Evolutionary conservation across 2,888 invertebrate species (phyloP).

Genomic region (Emesis furor): DNA sequence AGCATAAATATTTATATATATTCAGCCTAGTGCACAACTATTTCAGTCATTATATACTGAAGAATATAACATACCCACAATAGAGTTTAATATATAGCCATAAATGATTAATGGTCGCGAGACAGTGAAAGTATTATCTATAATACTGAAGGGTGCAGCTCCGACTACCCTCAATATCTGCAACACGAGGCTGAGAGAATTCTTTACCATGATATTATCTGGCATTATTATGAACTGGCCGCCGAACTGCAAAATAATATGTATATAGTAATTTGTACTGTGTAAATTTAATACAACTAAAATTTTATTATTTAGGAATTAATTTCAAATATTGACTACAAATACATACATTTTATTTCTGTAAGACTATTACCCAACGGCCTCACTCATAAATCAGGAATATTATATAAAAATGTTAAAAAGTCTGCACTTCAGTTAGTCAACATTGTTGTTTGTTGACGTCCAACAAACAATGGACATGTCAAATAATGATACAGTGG

Average conservation of each 20-base stretch:
- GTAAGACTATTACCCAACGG: neutral
- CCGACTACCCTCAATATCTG: neutral
- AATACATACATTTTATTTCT: too few species aligned
- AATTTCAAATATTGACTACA: too few species aligned
- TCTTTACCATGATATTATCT: neutral
- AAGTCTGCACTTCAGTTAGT: neutral
- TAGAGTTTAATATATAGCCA: neutral
- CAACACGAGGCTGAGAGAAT: neutral
- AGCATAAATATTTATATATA: too few species aligned
- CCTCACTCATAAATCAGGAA: neutral
- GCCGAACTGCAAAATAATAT: too few species aligned
- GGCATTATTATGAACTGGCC: neutral
- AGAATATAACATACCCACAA: neutral
- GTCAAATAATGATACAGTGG: neutral
- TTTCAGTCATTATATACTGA: too few species aligned
- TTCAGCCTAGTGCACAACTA: too few species aligned
- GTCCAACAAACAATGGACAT: neutral
- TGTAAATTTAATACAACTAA: neutral
- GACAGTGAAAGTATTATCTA: neutral
- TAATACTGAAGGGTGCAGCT: neutral
- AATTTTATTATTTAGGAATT: too few species aligned
- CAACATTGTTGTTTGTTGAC: neutral
- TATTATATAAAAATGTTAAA: neutral
- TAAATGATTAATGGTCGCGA: neutral
- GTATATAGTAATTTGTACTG: too few species aligned